These are phyloP conservation scores for Caenorhabditis zanzibari DNA, from an alignment of 2,888 invertebrate species.

Conservation along the genomic window DNA sequence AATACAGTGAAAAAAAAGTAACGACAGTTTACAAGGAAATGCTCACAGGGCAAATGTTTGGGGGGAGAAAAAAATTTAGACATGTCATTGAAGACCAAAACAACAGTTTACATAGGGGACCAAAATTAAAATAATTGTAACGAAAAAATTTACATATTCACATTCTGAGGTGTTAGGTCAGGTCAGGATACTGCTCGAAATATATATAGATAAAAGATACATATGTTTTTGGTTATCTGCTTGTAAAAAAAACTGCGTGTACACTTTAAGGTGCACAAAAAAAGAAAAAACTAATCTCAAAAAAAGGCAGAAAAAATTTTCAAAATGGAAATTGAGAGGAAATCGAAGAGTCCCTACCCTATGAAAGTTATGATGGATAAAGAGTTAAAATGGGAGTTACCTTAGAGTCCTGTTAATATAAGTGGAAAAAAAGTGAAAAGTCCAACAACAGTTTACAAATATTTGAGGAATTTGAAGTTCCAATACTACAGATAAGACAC, in stretches of 20 bases:
- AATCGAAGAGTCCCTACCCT: background rate
- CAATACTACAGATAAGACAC: slow-evolving; percentile 27
- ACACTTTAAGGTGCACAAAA: background rate
- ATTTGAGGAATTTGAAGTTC: slow-evolving; percentile 21
- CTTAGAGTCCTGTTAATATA: slow-evolving; percentile 24
- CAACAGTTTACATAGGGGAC: slow-evolving; percentile 14
- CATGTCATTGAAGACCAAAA: slow-evolving; percentile 14
- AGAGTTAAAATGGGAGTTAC: slow-evolving; percentile 22
- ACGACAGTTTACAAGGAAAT: slow-evolving; percentile 58
- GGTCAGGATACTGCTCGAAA: slow-evolving; percentile 60
- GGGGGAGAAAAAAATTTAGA: slow-evolving; percentile 5
- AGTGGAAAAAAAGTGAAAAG: slow-evolving; percentile 20
- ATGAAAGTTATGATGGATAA: background rate
- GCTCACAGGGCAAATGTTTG: slow-evolving; percentile 56
- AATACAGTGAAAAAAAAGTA: slow-evolving; percentile 29
- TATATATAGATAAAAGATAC: slow-evolving; percentile 2
- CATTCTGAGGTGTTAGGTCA: slow-evolving; percentile 44
- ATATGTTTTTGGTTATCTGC: slow-evolving; percentile 10
- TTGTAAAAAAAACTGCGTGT: slow-evolving; percentile 42
- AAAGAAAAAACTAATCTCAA: slow-evolving; percentile 9
- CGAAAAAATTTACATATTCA: slow-evolving; percentile 70
- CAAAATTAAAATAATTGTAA: slow-evolving; percentile 18
- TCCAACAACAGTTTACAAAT: slow-evolving; percentile 62
- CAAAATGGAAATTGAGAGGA: background rate
- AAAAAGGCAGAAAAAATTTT: background rate